A percentile compares a stretch with the other conserved stretches of the same genome.
Evolutionary conservation across 2,888 invertebrate genomes (phyloP).

Genomic region (Drosophila crucigera): DNA sequence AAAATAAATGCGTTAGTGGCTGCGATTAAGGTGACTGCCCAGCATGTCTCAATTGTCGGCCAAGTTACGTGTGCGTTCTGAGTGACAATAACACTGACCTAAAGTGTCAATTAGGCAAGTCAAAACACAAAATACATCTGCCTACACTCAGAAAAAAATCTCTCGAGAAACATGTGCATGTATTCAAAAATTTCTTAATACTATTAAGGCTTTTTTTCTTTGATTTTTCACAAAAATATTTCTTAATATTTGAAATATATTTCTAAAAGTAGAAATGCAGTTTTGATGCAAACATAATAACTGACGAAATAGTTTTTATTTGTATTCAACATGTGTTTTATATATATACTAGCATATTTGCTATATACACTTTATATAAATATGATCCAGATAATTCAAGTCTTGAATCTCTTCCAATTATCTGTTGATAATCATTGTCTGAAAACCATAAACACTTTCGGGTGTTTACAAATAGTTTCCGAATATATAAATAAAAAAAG

Average conservation of each 20-base stretch:
- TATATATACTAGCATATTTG: background rate
- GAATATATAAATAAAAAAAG: background rate
- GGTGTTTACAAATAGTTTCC: background rate
- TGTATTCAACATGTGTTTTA: background rate
- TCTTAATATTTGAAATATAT: background rate
- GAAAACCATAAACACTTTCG: background rate
- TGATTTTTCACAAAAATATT: no score
- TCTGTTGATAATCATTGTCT: slow-evolving; percentile 17
- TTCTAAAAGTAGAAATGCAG: background rate
- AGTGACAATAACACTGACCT: slow-evolving; percentile 32
- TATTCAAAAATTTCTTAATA: no score
- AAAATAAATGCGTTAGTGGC: slow-evolving; percentile 63
- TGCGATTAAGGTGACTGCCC: slow-evolving; percentile 34
- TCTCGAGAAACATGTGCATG: no score
- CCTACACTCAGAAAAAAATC: background rate
- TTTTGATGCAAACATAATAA: background rate
- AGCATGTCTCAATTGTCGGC: slow-evolving; percentile 30
- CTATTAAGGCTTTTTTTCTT: no score
- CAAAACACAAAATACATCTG: background rate
- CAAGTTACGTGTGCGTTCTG: slow-evolving; percentile 17
- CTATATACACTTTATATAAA: background rate
- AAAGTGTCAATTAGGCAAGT: slow-evolving; percentile 1
- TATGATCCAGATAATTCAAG: background rate
- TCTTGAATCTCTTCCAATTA: background rate
- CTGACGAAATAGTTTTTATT: slow-evolving; percentile 3